Conservation (phyloP, 2,113 vertebrate genomes). For the Accipiter cooperii region DNA sequence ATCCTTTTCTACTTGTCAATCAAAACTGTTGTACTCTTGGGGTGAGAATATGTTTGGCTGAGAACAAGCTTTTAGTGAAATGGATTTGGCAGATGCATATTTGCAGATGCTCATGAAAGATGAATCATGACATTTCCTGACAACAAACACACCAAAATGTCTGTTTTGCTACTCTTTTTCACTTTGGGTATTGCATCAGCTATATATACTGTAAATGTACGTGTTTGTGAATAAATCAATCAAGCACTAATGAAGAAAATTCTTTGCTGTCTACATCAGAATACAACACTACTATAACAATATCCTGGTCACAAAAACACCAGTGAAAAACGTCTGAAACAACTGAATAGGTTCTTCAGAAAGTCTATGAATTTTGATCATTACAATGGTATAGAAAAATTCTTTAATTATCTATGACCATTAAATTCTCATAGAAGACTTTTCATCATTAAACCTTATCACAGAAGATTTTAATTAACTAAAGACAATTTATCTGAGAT, state of each 20-base stretch:
- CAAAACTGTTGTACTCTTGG: conserved; percentile 40
- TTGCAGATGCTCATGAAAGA: conserved; percentile 63
- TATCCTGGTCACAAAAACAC: background rate
- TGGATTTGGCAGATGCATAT: conserved; percentile 56
- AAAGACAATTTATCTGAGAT: background rate
- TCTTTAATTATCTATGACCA: background rate
- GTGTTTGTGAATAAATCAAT: background rate
- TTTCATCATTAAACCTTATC: background rate
- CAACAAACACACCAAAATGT: conserved; percentile 54
- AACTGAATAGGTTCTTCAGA: background rate
- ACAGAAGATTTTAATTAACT: background rate
- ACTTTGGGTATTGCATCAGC: background rate
- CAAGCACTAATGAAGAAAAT: background rate
- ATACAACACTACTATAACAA: background rate
- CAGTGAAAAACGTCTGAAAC: background rate
- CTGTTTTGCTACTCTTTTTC: conserved; percentile 11
- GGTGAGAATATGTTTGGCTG: conserved; percentile 45
- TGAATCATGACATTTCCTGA: conserved; percentile 56
- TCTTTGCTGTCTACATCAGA: background rate
- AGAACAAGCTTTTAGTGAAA: conserved; percentile 54
- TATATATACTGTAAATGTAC: background rate
- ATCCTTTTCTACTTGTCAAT: conserved; percentile 47
- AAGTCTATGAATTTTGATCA: background rate
- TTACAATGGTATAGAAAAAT: background rate
- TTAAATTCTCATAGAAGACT: background rate